Evolutionary conservation across 2,113 vertebrate species (phyloP).

Genomic region (Willisornis vidua): DNA sequence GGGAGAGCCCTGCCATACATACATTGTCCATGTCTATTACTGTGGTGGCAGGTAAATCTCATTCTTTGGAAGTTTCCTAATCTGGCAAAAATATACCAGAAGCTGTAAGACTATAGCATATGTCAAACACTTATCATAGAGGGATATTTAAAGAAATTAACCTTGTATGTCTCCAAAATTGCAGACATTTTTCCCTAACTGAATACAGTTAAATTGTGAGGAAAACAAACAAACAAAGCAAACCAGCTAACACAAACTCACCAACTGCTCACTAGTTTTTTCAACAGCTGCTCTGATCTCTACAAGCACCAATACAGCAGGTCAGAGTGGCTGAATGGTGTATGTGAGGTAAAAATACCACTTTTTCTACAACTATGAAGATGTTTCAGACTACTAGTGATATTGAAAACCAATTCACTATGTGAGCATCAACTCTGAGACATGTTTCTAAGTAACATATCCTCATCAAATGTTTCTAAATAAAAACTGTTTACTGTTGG

Average conservation of each 20-base stretch:
- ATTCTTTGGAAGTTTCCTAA: neutral
- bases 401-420: neutral
- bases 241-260: neutral
- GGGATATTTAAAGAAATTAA: neutral
- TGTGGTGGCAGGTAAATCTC: neutral
- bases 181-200: neutral
- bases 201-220: neutral
- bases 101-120: neutral
- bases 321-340: neutral
- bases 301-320: neutral
- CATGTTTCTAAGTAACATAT: neutral
- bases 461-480: neutral
- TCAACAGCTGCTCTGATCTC: neutral
- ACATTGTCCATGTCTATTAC: neutral
- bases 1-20: too few species aligned
- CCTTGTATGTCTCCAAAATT: neutral
- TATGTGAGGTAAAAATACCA: neutral
- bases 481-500: neutral
- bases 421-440: neutral
- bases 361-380: neutral
- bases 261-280: neutral
- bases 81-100: neutral
- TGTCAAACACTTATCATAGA: neutral
- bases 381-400: neutral
- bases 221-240: neutral